Conservation (phyloP, 2,113 vertebrate genomes). For the Microcebus lehilahytsara region DNA sequence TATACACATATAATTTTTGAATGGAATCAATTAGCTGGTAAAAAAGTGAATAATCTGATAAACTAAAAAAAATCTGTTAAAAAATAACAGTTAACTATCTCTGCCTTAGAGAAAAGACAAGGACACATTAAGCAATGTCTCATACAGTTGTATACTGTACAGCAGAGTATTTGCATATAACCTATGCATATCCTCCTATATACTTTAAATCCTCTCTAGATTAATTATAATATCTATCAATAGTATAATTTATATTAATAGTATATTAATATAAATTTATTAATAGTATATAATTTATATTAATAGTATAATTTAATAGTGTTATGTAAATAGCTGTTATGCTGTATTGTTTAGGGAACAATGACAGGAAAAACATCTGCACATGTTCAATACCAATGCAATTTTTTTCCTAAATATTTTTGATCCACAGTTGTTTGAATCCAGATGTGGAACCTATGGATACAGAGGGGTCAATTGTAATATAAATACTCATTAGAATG, state of each 20-base stretch:
- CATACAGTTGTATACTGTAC: neutral
- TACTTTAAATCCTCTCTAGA: neutral
- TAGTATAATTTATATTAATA: neutral
- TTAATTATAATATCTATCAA: neutral
- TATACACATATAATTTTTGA: neutral
- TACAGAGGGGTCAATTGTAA: neutral
- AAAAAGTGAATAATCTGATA: neutral
- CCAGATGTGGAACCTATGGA: neutral
- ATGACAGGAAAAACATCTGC: neutral
- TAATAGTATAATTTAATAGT: neutral
- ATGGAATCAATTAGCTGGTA: neutral
- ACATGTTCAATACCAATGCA: neutral
- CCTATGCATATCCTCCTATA: neutral
- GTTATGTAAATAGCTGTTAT: neutral
- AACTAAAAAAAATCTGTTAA: neutral
- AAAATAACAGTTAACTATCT: neutral
- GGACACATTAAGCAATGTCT: neutral
- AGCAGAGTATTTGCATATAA: neutral
- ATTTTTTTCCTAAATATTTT: neutral
- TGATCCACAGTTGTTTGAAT: neutral
- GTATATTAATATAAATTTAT: neutral
- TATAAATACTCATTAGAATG: neutral
- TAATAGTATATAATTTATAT: neutral
- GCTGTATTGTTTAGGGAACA: neutral
- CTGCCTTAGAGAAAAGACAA: conserved; percentile 16